Base-by-base conservation (phyloP, 1,140 invertebrate genomes). In the Dermatophagoides farinae region DNA sequence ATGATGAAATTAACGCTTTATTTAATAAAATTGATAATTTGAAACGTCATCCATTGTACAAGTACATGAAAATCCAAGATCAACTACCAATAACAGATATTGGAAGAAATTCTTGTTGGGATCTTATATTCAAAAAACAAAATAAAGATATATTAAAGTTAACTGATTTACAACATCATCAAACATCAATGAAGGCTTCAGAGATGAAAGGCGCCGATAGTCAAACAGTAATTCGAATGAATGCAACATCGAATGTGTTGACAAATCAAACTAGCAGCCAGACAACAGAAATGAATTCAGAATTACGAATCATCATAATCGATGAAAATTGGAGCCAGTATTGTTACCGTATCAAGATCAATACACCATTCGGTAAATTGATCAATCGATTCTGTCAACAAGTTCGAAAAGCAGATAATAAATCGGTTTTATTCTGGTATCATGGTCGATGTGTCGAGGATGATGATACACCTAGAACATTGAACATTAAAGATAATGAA, bases 241-340 rank as follows among this genome's bases (percentile, higher is more conserved):
- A 23, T 47, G 38, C 5, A 39, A 38, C 53, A 23, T 25, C 53
- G 1, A 38, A 31, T 38, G 53, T 14, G 10, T 18, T 23, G 10
- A 20, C 53, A 55, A 38, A 38, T 44, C 12, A 14, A 38, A 55
- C n/a, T 22, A 53, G 5, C 53, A 40, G 14, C n/a, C 47, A 50
- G 14, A 39, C 18, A 16, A 14, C 23, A 2, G 53, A 25, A n/a
- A 23, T 25, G 53, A 55, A 55, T 55, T 12, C 53, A 11, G 53
- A 55, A 55, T 55, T 55, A 55, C 53, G 53, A 55, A 55, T 55
- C 14, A 55, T 55, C 53, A 55, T 55, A 39, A 55, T 55, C 25
- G 53, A 55, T 40, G 53, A 55, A 20, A 55, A 55, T 44, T 55
- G 53, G 53, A 55, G 53, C 25, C 53, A 55, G 31, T 55, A 55